A percentile compares a stretch with the other conserved stretches of the same genome.
Conservation (phyloP, 2,113 vertebrate genomes). For the Myiagra hebetior region DNA sequence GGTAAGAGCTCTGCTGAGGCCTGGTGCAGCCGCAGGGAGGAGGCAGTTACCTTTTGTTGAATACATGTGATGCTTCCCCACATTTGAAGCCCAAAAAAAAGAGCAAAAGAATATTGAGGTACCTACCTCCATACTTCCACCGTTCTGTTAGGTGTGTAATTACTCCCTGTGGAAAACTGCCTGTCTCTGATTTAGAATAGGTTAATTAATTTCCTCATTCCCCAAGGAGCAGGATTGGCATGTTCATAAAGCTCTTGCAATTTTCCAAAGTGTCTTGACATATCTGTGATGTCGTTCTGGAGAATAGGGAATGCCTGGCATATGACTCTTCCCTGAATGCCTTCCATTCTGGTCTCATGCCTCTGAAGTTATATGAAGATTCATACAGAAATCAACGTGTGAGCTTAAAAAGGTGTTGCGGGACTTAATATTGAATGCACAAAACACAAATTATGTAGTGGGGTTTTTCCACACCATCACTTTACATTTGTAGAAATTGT, state of each 20-base stretch:
- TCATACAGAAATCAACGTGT: background rate
- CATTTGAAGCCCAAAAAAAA: background rate
- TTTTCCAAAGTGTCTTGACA: fast-evolving
- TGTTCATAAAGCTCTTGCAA: background rate
- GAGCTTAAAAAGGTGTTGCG: background rate
- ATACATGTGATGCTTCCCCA: background rate
- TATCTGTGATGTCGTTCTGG: background rate
- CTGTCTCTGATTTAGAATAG: background rate
- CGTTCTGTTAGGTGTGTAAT: fast-evolving
- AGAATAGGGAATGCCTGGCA: background rate
- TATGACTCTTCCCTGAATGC: background rate
- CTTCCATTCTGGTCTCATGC: background rate
- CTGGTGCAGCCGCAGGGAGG: background rate
- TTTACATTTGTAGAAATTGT: background rate
- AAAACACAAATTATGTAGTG: background rate
- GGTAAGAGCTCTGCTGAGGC: slow-evolving; percentile 75
- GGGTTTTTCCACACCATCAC: fast-evolving
- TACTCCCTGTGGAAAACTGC: background rate
- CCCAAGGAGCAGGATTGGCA: no score
- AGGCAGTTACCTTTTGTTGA: background rate
- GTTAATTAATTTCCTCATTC: background rate
- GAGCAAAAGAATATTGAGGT: background rate
- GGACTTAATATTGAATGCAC: background rate
- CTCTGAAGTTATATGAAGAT: background rate
- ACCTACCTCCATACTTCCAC: background rate